Evolutionary conservation across 1,140 invertebrate genomes (phyloP).

Genomic region (Megalonaias nervosa): DNA sequence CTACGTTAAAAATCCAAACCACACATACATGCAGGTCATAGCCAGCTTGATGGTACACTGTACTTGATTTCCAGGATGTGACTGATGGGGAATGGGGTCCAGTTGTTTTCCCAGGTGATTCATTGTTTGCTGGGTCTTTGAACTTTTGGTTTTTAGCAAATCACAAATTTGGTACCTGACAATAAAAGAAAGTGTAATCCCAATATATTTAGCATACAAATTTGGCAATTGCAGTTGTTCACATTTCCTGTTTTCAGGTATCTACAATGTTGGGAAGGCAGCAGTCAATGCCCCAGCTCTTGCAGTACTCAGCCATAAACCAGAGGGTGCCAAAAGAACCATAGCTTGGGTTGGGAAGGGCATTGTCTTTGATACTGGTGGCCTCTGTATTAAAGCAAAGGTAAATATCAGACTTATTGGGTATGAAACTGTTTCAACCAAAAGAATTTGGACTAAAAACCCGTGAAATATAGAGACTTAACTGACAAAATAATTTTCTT

Average conservation of each 20-base stretch:
- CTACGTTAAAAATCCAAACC: too few species aligned
- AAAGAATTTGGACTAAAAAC: background rate
- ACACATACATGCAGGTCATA: too few species aligned
- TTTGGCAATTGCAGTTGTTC: background rate
- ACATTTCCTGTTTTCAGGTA: constrained; percentile 70
- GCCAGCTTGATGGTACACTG: too few species aligned
- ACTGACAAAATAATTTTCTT: too few species aligned
- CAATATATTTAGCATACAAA: background rate
- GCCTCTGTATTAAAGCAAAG: constrained; percentile 91
- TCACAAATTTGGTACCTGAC: too few species aligned
- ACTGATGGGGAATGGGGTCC: too few species aligned
- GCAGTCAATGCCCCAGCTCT: constrained; percentile 84
- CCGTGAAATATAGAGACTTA: too few species aligned
- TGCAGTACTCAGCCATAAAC: constrained; percentile 81
- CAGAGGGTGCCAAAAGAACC: constrained; percentile 78
- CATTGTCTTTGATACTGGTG: constrained; percentile 95
- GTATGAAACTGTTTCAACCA: background rate
- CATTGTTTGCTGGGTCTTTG: too few species aligned
- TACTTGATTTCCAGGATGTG: too few species aligned
- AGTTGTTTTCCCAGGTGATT: too few species aligned
- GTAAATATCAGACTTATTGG: constrained; percentile 68
- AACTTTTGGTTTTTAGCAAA: too few species aligned
- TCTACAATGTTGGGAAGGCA: constrained; percentile 91
- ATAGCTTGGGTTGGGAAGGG: constrained; percentile 94
- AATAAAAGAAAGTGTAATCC: background rate